Conservation (phyloP, 2,888 invertebrate genomes). For the Chrysolina haemoptera region DNA sequence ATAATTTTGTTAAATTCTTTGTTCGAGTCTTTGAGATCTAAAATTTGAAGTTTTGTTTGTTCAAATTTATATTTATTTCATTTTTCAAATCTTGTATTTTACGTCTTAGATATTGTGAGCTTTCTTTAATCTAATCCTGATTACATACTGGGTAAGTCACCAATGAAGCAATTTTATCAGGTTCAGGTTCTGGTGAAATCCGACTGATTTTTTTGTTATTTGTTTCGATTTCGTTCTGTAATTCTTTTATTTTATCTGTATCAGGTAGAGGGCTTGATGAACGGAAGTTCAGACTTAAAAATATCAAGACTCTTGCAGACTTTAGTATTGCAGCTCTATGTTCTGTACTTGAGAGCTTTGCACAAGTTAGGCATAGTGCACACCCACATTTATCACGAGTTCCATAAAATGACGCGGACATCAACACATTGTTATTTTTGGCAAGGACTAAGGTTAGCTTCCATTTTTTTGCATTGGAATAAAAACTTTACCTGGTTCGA, state of each 20-base stretch:
- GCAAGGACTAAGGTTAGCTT: too few species aligned
- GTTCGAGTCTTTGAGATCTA: background rate
- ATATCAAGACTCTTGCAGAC: too few species aligned
- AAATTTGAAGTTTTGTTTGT: background rate
- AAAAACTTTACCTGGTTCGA: too few species aligned
- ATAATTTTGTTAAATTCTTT: slow-evolving; percentile 2
- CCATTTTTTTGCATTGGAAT: too few species aligned
- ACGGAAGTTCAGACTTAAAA: too few species aligned
- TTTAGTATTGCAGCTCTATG: too few species aligned
- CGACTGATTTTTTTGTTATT: background rate
- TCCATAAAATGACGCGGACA: too few species aligned
- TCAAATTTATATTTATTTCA: background rate
- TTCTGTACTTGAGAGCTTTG: too few species aligned
- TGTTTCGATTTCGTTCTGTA: slow-evolving; percentile 6
- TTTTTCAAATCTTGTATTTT: background rate
- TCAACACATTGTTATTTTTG: too few species aligned
- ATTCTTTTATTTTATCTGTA: background rate
- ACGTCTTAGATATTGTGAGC: background rate
- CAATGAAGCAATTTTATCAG: slow-evolving; percentile 1
- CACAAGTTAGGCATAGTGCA: too few species aligned
- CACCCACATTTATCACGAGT: background rate
- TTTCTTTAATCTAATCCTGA: slow-evolving; percentile 17
- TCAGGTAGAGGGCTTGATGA: background rate
- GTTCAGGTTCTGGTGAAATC: background rate
- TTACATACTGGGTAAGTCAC: slow-evolving; percentile 10